Conservation (phyloP, 2,797 vertebrate genomes). For the Austrolebias charrua region DNA sequence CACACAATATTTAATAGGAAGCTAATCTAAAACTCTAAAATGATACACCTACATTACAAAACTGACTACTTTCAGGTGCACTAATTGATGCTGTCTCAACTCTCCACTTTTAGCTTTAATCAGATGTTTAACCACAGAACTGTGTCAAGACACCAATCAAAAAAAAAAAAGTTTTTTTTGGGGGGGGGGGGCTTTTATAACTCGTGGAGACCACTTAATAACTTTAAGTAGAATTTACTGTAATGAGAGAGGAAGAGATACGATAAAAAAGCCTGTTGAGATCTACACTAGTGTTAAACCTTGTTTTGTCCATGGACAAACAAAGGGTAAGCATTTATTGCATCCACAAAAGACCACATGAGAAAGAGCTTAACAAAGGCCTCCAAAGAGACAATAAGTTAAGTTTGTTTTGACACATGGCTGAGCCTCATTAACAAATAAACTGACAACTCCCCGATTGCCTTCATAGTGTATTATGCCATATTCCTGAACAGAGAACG, state of each 20-base stretch:
- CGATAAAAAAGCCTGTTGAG: neutral
- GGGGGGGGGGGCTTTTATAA: neutral
- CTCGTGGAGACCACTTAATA: neutral
- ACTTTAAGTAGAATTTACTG: neutral
- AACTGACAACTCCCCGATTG: slow-evolving; percentile 69
- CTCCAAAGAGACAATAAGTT: slow-evolving; percentile 29
- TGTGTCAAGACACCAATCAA: neutral
- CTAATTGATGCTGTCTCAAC: neutral
- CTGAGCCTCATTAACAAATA: slow-evolving; percentile 72
- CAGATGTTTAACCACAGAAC: no score
- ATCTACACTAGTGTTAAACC: neutral
- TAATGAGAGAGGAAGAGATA: neutral
- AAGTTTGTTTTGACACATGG: slow-evolving; percentile 68
- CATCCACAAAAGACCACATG: neutral
- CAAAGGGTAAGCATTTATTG: slow-evolving; percentile 3
- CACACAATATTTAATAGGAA: no score
- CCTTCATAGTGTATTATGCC: slow-evolving; percentile 70
- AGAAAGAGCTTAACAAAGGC: slow-evolving; percentile 24
- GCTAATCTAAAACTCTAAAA: no score
- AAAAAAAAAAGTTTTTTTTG: no score
- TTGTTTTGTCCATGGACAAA: neutral
- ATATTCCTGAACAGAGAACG: slow-evolving; percentile 67
- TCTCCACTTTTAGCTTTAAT: neutral
- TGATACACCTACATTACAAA: no score
- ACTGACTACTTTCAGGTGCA: neutral